Evolutionary conservation across 2,888 invertebrate species (phyloP), one percentile per base, ranked within the genome.

Genomic region (Resseliella maxima): DNA sequence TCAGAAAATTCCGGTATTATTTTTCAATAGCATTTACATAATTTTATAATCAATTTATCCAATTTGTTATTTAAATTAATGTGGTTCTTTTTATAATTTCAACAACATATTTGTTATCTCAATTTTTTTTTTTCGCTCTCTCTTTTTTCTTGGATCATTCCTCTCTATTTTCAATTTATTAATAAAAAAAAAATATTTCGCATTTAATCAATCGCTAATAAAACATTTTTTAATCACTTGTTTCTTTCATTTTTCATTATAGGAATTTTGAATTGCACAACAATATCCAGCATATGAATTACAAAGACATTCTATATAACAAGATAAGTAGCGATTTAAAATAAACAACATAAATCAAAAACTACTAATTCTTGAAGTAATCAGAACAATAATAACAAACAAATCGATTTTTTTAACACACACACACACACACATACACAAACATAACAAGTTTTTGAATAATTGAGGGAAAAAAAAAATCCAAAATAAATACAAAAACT

Each of bases 321-420:
- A 72, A 72, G 72, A 72, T 72, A 72, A 72, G 72, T 72, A 72
- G 31, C 72, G 3, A 72, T 31, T 31, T 72, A 3, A 31, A n/a
- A 59, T 5, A 59, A 59, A 5, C 18, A 59, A 59, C 5, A 24
- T 27, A n/a, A 59, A 12, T 18, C 15, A 50, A 50, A 59, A 12
- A n/a, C n/a, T n/a, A n/a, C n/a, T n/a, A 2, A 24, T 15, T 59
- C 15, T 27, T 15, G 27, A 59, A 5, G 2, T n/a, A 27, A 59
- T 27, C 24, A 27, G 2, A 59, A 12, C 15, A 12, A 8, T 24
- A 24, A 2, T 3, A 3, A 27, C 18, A 24, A 24, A 24, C 15
- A 59, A 3, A 3, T 59, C 59, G 3, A 18, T 10, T 12, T 21
- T n/a, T 10, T 12, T 54, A 54, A 54, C 24, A 83, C 6, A 38